phyloP scores from a whole-genome alignment of 2,888 invertebrate species.

The Andrena hattorfiana region DNA sequence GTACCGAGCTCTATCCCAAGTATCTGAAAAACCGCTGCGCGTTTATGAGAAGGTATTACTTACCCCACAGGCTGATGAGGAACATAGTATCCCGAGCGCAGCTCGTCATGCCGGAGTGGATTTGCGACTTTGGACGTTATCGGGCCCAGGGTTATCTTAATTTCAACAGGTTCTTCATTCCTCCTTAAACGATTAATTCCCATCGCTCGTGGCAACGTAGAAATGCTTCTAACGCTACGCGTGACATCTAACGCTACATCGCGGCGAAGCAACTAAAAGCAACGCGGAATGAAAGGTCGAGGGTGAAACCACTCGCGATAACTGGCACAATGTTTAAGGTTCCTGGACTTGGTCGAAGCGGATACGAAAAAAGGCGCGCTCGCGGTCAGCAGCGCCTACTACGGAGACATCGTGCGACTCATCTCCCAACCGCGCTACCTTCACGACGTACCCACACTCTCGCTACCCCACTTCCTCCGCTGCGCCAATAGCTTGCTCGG shows the following conservation, averaged over 20 bases:
- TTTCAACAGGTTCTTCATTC: constrained; percentile 77
- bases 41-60: constrained; percentile 87
- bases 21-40: constrained; percentile 87
- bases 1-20: constrained; percentile 87
- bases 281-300: background rate
- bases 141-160: constrained; percentile 84
- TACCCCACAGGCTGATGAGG: constrained; percentile 88
- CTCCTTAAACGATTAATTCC: background rate
- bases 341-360: constrained; percentile 69
- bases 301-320: background rate
- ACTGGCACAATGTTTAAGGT: constrained; percentile 58
- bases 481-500: constrained; percentile 75
- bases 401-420: constrained; percentile 74
- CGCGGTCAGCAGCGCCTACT: constrained; percentile 71
- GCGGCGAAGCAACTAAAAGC: background rate
- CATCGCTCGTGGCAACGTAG: background rate
- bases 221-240: background rate
- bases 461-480: constrained; percentile 69
- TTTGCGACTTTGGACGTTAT: constrained; percentile 87
- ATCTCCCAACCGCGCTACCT: constrained; percentile 75
- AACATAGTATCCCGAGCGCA: constrained; percentile 87
- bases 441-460: constrained; percentile 65
- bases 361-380: constrained; percentile 73
- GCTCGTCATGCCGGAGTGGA: constrained; percentile 86
- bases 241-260: background rate